Base-by-base conservation (phyloP, 2,113 vertebrate genomes). In the Leucoraja erinaceus region DNA sequence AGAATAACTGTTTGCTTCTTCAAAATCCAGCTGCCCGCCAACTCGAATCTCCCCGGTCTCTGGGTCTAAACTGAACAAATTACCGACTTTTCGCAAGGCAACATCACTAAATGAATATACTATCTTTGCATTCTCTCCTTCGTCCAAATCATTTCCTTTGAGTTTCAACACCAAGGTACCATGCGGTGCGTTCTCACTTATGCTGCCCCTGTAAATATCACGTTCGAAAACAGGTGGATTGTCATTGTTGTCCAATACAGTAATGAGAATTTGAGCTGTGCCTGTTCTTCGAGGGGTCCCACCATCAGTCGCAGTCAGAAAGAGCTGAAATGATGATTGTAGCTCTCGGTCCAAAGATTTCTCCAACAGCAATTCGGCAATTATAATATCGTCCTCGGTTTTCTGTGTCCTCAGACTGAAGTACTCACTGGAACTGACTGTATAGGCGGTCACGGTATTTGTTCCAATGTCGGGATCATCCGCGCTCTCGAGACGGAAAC, bases 181-280 rank as follows among this genome's bases (percentile, higher is more conserved):
- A 47, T 47, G 54, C 22, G 33, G 93, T 16, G 94, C 72, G 31
- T 97, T 96, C 94, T 97, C 97, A 33, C 25, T 4, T 0, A 97
- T 77, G 66, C 1, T 95, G 11, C 95, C 94, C 66, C 93, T 94
- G 94, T 97, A 97, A 0, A 95, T 33, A 0, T 94, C 90, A 93
- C 96, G 94, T 28, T 94, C 95, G 93, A 97, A 97, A 12, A 95
- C 93, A 0, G 97, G 96, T 0, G 95, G 38, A 20, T 97, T 98
- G 95, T 97, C 96, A 90, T 97, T 97, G 93, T 95, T 96, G 0
- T 97, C 97, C 0, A 95, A 95, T 5, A 98, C 96, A 0, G 93
- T 94, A 54, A 97, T 94, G 5, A 94, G 93, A 93, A 97, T 96
- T 11, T 96, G 93, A 10, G 93, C 66, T 0, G 96, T 97, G 4